These are phyloP conservation scores for Lepus timidus DNA, from an alignment of 2,113 vertebrate species.

Conservation along the genomic window DNA sequence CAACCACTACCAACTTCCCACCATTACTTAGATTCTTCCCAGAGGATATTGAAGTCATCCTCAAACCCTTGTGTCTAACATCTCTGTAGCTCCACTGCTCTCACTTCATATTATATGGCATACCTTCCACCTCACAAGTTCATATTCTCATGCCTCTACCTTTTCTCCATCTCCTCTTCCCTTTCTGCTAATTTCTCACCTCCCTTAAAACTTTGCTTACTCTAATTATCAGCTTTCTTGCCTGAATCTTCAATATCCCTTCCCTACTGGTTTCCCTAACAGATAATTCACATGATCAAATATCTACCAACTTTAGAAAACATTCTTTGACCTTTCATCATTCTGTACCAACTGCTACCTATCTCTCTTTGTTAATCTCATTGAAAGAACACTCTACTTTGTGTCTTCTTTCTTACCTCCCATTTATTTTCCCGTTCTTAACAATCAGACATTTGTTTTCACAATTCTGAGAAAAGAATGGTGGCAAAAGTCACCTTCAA, in stretches of 20 bases:
- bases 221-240: neutral
- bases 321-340: neutral
- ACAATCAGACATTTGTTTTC: neutral
- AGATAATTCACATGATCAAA: neutral
- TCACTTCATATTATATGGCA: neutral
- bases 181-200: too few species aligned
- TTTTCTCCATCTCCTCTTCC: neutral
- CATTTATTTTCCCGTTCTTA: neutral
- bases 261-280: neutral
- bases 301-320: neutral
- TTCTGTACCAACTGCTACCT: neutral
- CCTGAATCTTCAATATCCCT: neutral
- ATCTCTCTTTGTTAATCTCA: neutral
- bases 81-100: neutral
- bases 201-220: neutral
- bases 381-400: neutral
- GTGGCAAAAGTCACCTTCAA: constrained; percentile 2
- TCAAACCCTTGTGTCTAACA: neutral
- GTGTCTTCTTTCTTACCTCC: neutral
- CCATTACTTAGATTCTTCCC: neutral
- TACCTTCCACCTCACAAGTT: neutral
- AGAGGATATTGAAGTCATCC: neutral
- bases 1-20: too few species aligned
- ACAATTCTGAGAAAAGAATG: neutral
- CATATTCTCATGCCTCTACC: neutral